Base-by-base conservation (phyloP, 2,113 vertebrate genomes). In the Serinus canaria region DNA sequence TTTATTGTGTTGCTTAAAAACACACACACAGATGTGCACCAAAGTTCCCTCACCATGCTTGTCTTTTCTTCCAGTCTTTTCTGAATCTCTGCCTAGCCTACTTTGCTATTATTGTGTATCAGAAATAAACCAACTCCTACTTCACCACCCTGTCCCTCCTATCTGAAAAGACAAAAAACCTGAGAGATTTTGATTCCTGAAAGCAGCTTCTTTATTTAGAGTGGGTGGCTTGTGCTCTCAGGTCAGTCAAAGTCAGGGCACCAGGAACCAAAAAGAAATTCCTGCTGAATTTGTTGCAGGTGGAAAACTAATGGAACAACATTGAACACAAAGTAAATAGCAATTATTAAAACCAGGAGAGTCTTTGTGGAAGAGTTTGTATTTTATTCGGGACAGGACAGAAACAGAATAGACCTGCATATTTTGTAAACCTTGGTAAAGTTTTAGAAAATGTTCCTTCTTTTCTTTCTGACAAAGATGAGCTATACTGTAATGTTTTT, bases 261-360 rank as follows among this genome's bases (percentile, higher is more conserved):
- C 39, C 17, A 55, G 72, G 47, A 94, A 62, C 6, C 24, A 16
- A 77, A 74, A 59, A 94, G 35, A 62, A 90, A 76, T n/a, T 85
- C 49, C 52, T 53, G 25, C 44, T 94, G 33, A 69, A 70, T 90
- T 87, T 89, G 72, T 77, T 73, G 30, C 67, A 62, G 20, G 33
- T 87, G 47, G 55, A 87, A 83, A 95, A 91, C 50, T 47, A 70
- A 68, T 66, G 58, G 83, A 92, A 68, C 43, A 73, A 92, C 22
- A 55, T 4, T 44, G 39, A 90, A 64, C 35, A 47, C 53, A 90
- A 87, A 86, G 44, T 46, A 92, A 80, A 78, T 50, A 50, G 17
- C 18, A 70, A 31, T 90, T 93, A 90, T 86, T 92, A 80, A 80
- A 94, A 95, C 56, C 87, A 95, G 63, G 22, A 90, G 37, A 86